These are phyloP conservation scores for Idaea aversata DNA, from an alignment of 2,888 invertebrate genomes.

Conservation along the genomic window DNA sequence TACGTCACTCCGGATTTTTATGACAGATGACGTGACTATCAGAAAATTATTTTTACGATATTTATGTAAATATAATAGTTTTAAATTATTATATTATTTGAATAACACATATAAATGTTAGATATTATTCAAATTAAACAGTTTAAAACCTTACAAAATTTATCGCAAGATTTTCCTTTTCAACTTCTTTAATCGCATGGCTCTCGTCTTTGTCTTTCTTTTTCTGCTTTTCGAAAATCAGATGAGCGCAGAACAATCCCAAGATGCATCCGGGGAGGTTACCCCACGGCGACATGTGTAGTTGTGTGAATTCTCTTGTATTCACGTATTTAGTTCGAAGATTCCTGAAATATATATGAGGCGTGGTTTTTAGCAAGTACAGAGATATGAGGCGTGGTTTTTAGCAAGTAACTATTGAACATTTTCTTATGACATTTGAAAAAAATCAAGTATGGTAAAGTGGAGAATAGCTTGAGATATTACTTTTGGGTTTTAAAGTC, in stretches of 20 bases:
- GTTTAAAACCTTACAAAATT: neutral
- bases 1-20: too few species aligned
- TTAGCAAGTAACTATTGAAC: neutral
- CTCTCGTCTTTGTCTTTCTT: conserved; percentile 2
- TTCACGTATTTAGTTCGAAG: conserved; percentile 4
- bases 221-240: conserved; percentile 16
- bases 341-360: conserved; percentile 9
- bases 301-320: neutral
- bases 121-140: neutral
- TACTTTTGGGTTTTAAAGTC: too few species aligned
- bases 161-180: neutral
- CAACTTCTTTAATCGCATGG: conserved; percentile 9
- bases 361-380: too few species aligned
- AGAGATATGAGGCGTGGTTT: too few species aligned
- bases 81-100: neutral
- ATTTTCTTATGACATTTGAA: too few species aligned
- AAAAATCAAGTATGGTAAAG: too few species aligned
- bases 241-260: conserved; percentile 22
- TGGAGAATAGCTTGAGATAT: too few species aligned
- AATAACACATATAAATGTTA: neutral
- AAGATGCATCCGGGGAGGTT: conserved; percentile 23
- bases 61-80: too few species aligned
- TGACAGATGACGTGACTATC: too few species aligned
- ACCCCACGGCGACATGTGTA: conserved; percentile 20
- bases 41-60: too few species aligned